Evolutionary conservation across 2,797 vertebrate species (phyloP).

Genomic region (Clarias pachynema): DNA sequence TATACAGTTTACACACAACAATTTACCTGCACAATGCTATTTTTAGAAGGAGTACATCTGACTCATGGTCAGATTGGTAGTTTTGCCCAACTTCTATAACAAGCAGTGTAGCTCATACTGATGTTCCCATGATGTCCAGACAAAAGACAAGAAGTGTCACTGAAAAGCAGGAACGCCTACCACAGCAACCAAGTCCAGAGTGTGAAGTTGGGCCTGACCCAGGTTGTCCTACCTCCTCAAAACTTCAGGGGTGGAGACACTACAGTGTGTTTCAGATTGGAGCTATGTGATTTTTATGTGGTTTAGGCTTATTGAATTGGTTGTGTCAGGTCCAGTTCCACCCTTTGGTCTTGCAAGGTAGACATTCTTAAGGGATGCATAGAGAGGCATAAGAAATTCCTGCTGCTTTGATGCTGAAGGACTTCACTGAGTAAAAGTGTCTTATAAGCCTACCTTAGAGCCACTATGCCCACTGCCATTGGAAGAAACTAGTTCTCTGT

Average conservation of each 20-base stretch:
- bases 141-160: constrained; percentile 6
- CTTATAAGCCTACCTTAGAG: neutral
- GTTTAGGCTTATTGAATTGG: neutral
- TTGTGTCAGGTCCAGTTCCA: neutral
- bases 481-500: neutral
- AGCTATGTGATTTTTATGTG: neutral
- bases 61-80: neutral
- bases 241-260: neutral
- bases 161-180: neutral
- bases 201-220: neutral
- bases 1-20: neutral
- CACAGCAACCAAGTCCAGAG: neutral
- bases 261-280: neutral
- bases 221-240: neutral
- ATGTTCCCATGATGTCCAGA: neutral
- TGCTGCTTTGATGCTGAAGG: neutral
- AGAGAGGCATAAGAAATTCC: neutral
- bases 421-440: neutral
- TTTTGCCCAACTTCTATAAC: neutral
- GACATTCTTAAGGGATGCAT: neutral
- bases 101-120: neutral
- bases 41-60: neutral
- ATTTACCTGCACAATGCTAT: neutral
- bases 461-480: neutral
- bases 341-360: neutral